Base-by-base conservation (phyloP, 2,888 invertebrate genomes). In the Incurvaria masculella region DNA sequence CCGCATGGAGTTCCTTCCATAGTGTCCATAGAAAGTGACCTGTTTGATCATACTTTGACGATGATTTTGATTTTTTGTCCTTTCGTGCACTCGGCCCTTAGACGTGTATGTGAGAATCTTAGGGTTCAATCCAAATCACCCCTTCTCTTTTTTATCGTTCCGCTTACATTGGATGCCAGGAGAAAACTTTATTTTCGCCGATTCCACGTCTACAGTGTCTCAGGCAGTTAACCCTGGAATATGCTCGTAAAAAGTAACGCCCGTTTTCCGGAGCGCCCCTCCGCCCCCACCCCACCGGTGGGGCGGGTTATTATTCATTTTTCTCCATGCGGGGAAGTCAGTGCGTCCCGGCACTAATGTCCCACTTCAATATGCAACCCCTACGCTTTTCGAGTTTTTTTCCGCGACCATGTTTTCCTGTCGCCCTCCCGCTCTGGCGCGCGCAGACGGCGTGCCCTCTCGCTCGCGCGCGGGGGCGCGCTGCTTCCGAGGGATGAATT, bases 401-500 rank as follows among this genome's bases (percentile, higher is more conserved):
- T 27, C 14, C 69, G 70, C 72, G 63, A 70, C 73, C 76, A 74
- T 74, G 74, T 74, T 78, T 78, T 75, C 72, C 19, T 43, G 18
- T 73, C 72, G 52, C 64, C 50, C 50, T 72, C 58, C 1, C 61
- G 53, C 63, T 71, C 71, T 71, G 68, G 65, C 58, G 53, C 50
- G 53, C n/a, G n/a, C n/a, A n/a, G n/a, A n/a, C n/a, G n/a, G n/a
- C 23, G 5, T 23, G 5, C 10, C 23, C 23, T 23, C 10, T 23
- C 10, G 6, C 23, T 23, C 23, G 23, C 23, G 23, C 10, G 23
- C 23, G 23, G 10, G 23, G 23, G 23, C 33, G 33, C 33, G 14
- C 33, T 14, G 73, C 72, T 72, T 73, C 72, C 68, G 65, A 68
- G 66, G 70, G 62, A 66, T 67, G 73, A 76, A 76, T 76, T 75